Conservation (phyloP, 2,797 vertebrate species). For the Phalanger gymnotis region DNA sequence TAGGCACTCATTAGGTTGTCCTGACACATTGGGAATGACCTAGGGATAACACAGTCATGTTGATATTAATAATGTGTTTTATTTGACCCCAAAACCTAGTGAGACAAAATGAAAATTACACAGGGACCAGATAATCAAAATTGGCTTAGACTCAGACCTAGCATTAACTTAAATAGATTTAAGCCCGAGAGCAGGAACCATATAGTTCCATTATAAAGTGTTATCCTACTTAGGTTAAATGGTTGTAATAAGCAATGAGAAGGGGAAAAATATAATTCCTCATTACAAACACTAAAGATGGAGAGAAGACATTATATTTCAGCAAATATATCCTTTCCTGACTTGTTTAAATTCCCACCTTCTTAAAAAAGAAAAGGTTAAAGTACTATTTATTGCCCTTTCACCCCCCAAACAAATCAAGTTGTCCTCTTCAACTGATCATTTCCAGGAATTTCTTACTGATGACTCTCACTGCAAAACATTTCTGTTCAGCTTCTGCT, state of each 20-base stretch:
- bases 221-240: background rate
- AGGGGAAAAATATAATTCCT: background rate
- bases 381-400: background rate
- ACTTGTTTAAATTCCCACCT: constrained; percentile 9
- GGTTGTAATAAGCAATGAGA: background rate
- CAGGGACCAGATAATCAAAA: background rate
- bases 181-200: background rate
- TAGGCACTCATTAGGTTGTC: fast-evolving
- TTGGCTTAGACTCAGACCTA: background rate
- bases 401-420: background rate
- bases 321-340: fast-evolving
- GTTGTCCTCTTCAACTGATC: background rate
- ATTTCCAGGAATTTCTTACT: constrained; percentile 7
- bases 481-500: constrained; percentile 31
- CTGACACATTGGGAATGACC: fast-evolving
- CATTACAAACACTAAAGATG: background rate
- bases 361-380: background rate
- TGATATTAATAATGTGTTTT: constrained; percentile 5
- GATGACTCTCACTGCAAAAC: background rate
- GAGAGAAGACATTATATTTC: background rate
- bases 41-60: background rate
- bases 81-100: background rate
- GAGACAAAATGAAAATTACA: background rate
- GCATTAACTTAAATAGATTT: background rate
- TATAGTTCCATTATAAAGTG: background rate